These are phyloP conservation scores for Kradibia gibbosae DNA, from an alignment of 1,140 invertebrate species.

Conservation along the genomic window DNA sequence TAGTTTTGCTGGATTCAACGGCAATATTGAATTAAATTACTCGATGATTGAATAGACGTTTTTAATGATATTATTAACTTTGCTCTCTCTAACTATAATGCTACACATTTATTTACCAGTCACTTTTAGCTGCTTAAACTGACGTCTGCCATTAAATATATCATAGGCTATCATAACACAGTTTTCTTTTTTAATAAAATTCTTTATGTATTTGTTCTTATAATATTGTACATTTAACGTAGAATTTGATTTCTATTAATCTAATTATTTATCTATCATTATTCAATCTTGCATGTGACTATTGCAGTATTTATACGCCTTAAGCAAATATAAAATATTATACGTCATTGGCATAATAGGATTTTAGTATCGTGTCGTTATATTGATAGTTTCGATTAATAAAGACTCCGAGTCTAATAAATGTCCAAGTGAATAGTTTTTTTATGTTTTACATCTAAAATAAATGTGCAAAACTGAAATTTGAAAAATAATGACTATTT, in stretches of 20 bases:
- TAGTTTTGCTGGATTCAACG: constrained; percentile 4
- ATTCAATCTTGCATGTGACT: neutral
- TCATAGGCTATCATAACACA: neutral
- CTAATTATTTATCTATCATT: neutral
- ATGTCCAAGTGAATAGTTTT: neutral
- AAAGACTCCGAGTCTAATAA: neutral
- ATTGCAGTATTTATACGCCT: neutral
- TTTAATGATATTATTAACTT: neutral
- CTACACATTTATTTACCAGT: neutral
- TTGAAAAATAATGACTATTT: neutral
- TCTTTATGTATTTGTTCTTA: neutral
- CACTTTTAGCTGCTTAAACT: neutral
- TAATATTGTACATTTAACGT: too few relatives aligned
- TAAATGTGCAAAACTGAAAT: neutral
- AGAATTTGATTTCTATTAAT: neutral
- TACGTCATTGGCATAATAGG: neutral
- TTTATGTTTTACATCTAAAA: neutral
- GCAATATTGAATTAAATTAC: neutral
- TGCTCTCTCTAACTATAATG: neutral
- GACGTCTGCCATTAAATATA: neutral
- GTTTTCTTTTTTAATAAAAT: neutral
- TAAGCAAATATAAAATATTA: neutral
- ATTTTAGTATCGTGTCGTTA: neutral
- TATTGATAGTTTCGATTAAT: constrained; percentile 9
- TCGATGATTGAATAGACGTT: neutral